These are phyloP conservation scores for Sinodicranocentrus sp. DNA, from an alignment of 2,888 invertebrate species.

Conservation along the genomic window DNA sequence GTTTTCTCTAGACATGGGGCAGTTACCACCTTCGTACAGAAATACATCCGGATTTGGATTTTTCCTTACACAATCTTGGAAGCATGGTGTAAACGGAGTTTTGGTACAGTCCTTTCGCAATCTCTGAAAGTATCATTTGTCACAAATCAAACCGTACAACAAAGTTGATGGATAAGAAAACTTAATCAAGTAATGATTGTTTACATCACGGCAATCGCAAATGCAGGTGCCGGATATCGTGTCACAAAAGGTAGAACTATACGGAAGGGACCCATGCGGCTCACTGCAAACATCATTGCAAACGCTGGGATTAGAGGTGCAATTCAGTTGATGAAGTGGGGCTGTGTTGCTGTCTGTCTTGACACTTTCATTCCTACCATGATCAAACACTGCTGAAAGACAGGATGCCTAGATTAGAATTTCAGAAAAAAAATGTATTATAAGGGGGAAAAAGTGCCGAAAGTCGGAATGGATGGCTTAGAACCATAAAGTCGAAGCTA, in stretches of 20 bases:
- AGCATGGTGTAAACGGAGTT: conserved; percentile 69
- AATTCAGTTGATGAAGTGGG: conserved; percentile 58
- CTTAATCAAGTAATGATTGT: conserved; percentile 7
- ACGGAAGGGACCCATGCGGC: conserved; percentile 36
- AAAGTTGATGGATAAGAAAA: too few relatives aligned
- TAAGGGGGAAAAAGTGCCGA: too few relatives aligned
- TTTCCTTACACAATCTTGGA: conserved; percentile 70
- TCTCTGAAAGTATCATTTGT: conserved; percentile 17
- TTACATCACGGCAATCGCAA: conserved; percentile 75
- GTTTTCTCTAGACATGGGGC: conserved; percentile 50
- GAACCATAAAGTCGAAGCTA: too few relatives aligned
- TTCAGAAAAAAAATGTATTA: too few relatives aligned
- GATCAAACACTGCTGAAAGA: not conserved
- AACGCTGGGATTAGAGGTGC: conserved; percentile 47
- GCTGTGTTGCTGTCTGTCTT: not conserved
- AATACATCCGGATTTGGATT: conserved; percentile 75
- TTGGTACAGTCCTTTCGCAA: conserved; percentile 42
- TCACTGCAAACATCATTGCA: conserved; percentile 70
- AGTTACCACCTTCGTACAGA: conserved; percentile 72
- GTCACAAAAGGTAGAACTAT: conserved; percentile 74
- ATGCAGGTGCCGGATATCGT: conserved; percentile 68
- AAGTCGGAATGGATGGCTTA: too few relatives aligned
- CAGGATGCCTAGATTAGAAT: conserved; percentile 16
- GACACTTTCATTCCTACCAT: not conserved
- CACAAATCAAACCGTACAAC: too few relatives aligned